Conservation (phyloP, 2,888 invertebrate genomes). For the Protophormia terraenovae region DNA sequence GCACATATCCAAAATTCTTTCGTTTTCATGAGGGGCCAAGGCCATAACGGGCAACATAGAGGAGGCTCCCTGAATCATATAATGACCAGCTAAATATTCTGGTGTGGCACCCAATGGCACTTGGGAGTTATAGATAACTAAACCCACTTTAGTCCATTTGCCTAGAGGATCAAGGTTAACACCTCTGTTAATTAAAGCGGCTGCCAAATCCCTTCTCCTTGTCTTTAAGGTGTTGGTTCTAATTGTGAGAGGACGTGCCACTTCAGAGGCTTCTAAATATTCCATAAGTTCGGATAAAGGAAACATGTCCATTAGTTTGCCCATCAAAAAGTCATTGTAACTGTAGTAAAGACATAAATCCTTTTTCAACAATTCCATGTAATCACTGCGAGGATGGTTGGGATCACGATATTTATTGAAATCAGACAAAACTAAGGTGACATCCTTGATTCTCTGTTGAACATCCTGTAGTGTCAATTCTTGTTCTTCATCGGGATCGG, state of each 20-base stretch:
- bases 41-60: constrained; percentile 99
- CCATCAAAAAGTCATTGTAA: constrained; percentile 98
- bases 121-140: constrained; percentile 97
- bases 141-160: constrained; percentile 99
- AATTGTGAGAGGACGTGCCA: constrained; percentile 95
- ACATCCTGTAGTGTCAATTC: constrained; percentile 90
- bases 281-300: constrained; percentile 93
- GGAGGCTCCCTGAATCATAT: constrained; percentile 97
- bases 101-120: constrained; percentile 99
- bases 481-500: constrained; percentile 87
- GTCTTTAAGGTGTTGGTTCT: constrained; percentile 97
- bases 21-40: constrained; percentile 97
- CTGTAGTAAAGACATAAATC: constrained; percentile 97
- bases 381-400: constrained; percentile 89
- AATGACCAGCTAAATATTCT: constrained; percentile 99
- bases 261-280: constrained; percentile 97
- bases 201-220: constrained; percentile 94
- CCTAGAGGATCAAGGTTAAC: constrained; percentile 99
- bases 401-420: constrained; percentile 87
- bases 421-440: constrained; percentile 89
- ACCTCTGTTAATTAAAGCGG: constrained; percentile 96
- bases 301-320: constrained; percentile 94
- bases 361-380: constrained; percentile 88
- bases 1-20: constrained; percentile 97
- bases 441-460: constrained; percentile 94